A percentile compares a stretch with the other conserved stretches of the same genome.
These are phyloP conservation scores for Rallus crepitans DNA, from an alignment of 2,797 vertebrate species.

Conservation along the genomic window DNA sequence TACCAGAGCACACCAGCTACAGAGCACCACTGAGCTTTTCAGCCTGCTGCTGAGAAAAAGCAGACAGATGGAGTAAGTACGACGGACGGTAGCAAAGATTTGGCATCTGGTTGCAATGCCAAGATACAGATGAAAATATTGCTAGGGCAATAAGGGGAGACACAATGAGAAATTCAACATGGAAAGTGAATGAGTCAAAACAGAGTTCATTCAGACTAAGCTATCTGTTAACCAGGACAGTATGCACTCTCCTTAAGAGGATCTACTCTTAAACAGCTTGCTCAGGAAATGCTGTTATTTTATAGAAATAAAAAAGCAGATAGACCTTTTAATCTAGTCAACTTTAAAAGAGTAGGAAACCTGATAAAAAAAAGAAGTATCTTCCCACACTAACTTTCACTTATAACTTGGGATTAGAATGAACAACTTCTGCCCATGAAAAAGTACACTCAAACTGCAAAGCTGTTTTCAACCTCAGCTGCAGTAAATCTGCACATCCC, in stretches of 20 bases:
- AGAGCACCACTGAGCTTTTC: background rate
- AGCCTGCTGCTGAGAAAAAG: background rate
- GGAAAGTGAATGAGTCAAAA: background rate
- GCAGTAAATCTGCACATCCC: constrained; percentile 5
- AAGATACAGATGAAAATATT: background rate
- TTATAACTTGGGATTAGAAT: background rate
- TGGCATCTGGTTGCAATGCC: background rate
- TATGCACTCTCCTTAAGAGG: background rate
- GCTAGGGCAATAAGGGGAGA: background rate
- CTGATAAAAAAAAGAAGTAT: background rate
- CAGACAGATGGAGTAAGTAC: background rate
- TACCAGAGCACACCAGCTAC: background rate
- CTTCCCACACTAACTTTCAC: background rate
- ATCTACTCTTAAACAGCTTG: background rate
- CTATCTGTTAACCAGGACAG: background rate
- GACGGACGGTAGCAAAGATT: background rate
- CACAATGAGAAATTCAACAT: background rate
- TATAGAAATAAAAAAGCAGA: background rate
- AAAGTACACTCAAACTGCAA: background rate
- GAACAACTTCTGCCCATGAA: background rate
- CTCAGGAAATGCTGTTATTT: background rate
- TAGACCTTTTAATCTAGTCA: background rate
- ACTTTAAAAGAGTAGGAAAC: background rate
- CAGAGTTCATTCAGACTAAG: background rate
- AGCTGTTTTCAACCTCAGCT: constrained; percentile 3